Evolutionary conservation across 2,113 vertebrate species (phyloP).

Genomic region (Spizaetus ornatus): DNA sequence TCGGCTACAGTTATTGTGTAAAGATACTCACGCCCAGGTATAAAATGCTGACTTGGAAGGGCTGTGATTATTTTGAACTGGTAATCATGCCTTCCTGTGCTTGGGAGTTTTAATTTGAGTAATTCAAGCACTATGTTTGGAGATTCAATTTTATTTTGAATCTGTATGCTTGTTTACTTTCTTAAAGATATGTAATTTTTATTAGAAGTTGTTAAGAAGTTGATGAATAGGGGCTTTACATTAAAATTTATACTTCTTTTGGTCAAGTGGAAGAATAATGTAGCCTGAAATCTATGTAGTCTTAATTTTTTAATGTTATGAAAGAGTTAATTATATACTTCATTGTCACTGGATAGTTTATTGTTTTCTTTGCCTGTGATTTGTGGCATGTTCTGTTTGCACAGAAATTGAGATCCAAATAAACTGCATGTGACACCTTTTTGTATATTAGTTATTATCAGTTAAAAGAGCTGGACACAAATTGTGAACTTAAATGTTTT

Average conservation of each 20-base stretch:
- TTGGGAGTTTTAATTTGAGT: background rate
- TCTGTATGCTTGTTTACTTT: background rate
- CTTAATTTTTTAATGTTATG: background rate
- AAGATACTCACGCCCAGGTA: background rate
- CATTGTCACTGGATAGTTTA: background rate
- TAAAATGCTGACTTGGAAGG: background rate
- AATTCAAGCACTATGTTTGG: background rate
- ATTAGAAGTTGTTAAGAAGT: background rate
- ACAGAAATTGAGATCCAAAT: background rate
- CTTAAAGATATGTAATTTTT: background rate
- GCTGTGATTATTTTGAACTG: background rate
- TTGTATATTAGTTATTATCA: background rate
- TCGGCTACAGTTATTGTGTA: background rate
- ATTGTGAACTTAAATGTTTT: background rate
- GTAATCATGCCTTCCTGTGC: background rate
- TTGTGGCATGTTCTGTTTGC: background rate
- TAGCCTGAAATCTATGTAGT: background rate
- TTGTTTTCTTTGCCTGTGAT: background rate
- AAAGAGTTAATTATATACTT: background rate
- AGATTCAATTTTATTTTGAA: background rate
- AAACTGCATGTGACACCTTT: background rate
- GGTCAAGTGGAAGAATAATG: background rate
- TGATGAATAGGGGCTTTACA: background rate
- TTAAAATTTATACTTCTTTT: background rate
- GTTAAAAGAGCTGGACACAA: background rate